Evolutionary conservation across 2,888 invertebrate genomes (phyloP).

Genomic region (Proisotoma minuta): DNA sequence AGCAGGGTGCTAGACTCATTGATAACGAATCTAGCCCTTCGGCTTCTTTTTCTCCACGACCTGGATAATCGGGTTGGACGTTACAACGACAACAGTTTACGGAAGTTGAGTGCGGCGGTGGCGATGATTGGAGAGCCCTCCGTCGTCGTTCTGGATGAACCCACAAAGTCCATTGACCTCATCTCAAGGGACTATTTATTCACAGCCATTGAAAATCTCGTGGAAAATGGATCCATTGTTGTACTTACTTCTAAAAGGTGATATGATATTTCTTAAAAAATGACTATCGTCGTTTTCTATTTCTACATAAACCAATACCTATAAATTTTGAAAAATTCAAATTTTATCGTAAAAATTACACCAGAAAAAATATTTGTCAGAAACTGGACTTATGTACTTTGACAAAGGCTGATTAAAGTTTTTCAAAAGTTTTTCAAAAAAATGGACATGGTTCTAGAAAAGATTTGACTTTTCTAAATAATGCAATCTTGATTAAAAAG

Average conservation of each 20-base stretch:
- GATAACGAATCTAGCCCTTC: not conserved
- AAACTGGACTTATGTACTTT: too few relatives aligned
- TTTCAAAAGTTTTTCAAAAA: too few relatives aligned
- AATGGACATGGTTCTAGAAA: not conserved
- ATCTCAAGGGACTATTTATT: conserved; percentile 19
- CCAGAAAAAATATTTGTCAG: too few relatives aligned
- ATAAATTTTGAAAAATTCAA: too few relatives aligned
- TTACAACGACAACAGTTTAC: conserved; percentile 8
- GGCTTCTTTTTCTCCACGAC: conserved; percentile 19
- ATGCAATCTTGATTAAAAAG: not conserved
- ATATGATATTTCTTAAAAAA: too few relatives aligned
- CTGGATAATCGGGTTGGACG: conserved; percentile 15
- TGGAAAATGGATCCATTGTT: conserved; percentile 24
- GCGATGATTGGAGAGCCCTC: conserved; percentile 26
- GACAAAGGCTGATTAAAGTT: too few relatives aligned
- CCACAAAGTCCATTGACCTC: conserved; percentile 18
- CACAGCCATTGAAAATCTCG: conserved; percentile 9
- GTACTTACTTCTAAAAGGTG: conserved; percentile 26
- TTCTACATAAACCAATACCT: too few relatives aligned
- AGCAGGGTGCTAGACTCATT: conserved; percentile 48
- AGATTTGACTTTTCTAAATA: not conserved
- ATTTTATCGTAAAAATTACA: too few relatives aligned
- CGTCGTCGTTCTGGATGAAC: conserved; percentile 23
- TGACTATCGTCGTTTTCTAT: not conserved
- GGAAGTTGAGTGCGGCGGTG: conserved; percentile 21